Base-by-base conservation (phyloP, 2,888 invertebrate genomes). In the Eledona agricola region DNA sequence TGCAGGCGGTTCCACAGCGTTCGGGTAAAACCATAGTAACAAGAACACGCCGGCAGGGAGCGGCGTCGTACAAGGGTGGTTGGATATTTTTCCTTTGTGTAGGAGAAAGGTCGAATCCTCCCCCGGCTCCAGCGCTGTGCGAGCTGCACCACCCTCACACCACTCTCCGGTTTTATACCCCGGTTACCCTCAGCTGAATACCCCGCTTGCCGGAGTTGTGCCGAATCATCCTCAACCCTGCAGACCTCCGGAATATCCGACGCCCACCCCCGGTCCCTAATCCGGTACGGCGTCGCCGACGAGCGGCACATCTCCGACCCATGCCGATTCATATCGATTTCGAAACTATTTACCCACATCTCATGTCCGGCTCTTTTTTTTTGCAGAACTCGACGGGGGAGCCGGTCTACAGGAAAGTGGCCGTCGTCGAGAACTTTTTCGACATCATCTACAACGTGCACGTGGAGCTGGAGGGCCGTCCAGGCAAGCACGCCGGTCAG, bases 351-450 rank as follows among this genome's bases (percentile, higher is more conserved):
- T n/a, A n/a, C n/a, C n/a, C n/a, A n/a, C n/a, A n/a, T n/a, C n/a
- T n/a, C n/a, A n/a, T n/a, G n/a, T n/a, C n/a, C n/a, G n/a, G n/a
- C 22, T 35, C 9, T 10, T 66, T 58, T 64, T 69, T 78, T 76
- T 85, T 83, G 20, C 82, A 89, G 88, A 87, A 87, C 68, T 83
- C 87, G 3, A 84, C 77, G 65, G 87, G 87, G 57, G 87, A 88
- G 51, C 84, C 88, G 42, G 85, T 89, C 7, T 95, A 90, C 77
- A 88, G 95, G 70, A 90, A 93, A 74, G 96, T 96, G 31, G 96
- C 96, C 0, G 88, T 96, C 20, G 96, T 96, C n/a, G 96, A 96
- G 79, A 93, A 96, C 72, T 96, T 96, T 80, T 96, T 95, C 75
- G 92, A 96, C 74, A 96, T 96, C 59, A 96, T 96, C 71, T 95